Evolutionary conservation across 2,113 vertebrate species (phyloP), one percentile per base, ranked within the genome.

Genomic region (Seriola aureovittata): DNA sequence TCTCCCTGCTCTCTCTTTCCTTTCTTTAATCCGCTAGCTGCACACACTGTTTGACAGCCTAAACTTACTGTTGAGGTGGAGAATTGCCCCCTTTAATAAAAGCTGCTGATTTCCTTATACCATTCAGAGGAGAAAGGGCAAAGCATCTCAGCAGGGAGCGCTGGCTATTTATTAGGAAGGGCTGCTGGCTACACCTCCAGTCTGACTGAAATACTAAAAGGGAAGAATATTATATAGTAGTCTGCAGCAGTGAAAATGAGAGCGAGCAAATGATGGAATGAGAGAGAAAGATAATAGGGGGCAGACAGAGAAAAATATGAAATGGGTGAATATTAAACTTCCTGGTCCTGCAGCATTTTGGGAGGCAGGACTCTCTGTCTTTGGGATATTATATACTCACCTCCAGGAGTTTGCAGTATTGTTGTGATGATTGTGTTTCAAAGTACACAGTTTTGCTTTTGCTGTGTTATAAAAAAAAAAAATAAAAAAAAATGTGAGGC

Each of bases 151-250:
- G 72, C 62, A 29, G 86, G 85, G 70, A 71, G 72, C 1, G 32
- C 52, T n/a, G 67, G 62, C 77, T 86, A 81, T 88, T 92, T 87
- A 89, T 91, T 84, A 85, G 75, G 85, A 38, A 72, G 55, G 63
- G 75, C 90, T 76, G 65, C 74, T 52, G 85, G 89, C 85, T 85
- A 68, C 80, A 88, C 87, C 87, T 89, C 52, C 59, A 44, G 87
- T 52, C 79, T 32, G 78, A 85, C 78, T 75, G 72, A 73, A 84
- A 85, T 60, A 70, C 78, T 77, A 67, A 86, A 68, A 76, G 50
- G 66, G 19, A 54, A 62, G 63, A 63, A 74, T 65, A 80, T 84
- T 78, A 67, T 67, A 48, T 13, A 75, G 36, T 13, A 75, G 36
- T 68, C 42, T 44, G 81, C 66, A 48, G 70, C 64, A 4, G 65